These are phyloP conservation scores for Brachyptera putata DNA, from an alignment of 2,888 invertebrate species.

Conservation along the genomic window DNA sequence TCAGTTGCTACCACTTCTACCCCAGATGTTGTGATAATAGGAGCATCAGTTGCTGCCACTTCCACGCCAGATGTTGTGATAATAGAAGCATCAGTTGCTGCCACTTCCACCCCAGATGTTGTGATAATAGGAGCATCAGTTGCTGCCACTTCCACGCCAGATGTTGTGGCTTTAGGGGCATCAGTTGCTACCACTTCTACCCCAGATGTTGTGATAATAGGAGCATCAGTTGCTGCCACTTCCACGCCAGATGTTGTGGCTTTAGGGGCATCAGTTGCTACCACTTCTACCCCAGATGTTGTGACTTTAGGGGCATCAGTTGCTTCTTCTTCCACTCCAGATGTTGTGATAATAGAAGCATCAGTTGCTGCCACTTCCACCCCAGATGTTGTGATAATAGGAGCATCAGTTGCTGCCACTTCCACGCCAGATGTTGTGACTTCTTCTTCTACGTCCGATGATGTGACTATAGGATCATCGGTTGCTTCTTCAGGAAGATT, in stretches of 20 bases:
- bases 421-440: too few species aligned
- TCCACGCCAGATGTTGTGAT: too few species aligned
- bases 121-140: background rate
- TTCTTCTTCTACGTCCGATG: background rate
- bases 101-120: background rate
- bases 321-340: background rate
- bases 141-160: background rate
- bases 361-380: background rate
- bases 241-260: too few species aligned
- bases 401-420: too few species aligned
- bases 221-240: too few species aligned
- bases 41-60: too few species aligned
- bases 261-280: background rate
- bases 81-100: background rate
- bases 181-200: background rate
- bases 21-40: too few species aligned
- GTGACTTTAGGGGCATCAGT: background rate
- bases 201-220: too few species aligned
- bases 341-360: slow-evolving; percentile 7
- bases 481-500: too few species aligned
- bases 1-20: background rate
- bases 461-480: background rate
- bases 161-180: slow-evolving; percentile 8
- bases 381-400: too few species aligned
- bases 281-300: background rate